Evolutionary conservation across 2,888 invertebrate species (phyloP), one percentile per base, ranked within the genome.

Genomic region (Cryptus viduatorius): DNA sequence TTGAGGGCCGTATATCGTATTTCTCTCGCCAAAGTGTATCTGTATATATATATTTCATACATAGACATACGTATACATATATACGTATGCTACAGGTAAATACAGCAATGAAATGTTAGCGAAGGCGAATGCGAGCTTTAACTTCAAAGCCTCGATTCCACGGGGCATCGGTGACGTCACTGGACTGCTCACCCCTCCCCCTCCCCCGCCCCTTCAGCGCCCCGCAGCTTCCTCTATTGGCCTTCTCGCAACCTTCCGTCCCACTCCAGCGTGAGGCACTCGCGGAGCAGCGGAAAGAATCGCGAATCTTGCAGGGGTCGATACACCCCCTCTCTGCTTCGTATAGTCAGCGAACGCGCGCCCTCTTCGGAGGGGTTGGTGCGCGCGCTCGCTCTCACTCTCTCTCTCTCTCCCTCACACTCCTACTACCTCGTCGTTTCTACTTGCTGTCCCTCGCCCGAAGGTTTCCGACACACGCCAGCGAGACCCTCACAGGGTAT

Each of bases 241-340:
- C 44, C 82, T 67, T 59, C 73, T 71, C 61, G 37, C 75, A 31
- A 31, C 53, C 56, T 44, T 42, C 69, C 53, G 78, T 56, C 67
- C n/a, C 46, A 77, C 42, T 37, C 56, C 24, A 46, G 76, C 71
- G 73, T 56, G 75, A 48, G 56, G 71, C 44, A 37, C 73, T 71
- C 83, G 37, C 67, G 67, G 79, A 85, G 84, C 86, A 75, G 84
- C 81, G 84, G 88, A 92, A 90, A 92, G 91, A 91, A 91, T 89
- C 87, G 89, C 87, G 89, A 90, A 89, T 90, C 90, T 91, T 89
- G 88, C 87, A 86, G 87, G 87, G 92, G 92, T 92, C 92, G 92
- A 92, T 92, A 92, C 88, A 90, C 90, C 89, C 89, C 88, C 88
- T 89, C 87, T 75, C 71, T 69, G 79, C 75, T 64, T 71, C 79